Conservation (phyloP, 2,888 invertebrate species). For the Nasonia oneida region DNA sequence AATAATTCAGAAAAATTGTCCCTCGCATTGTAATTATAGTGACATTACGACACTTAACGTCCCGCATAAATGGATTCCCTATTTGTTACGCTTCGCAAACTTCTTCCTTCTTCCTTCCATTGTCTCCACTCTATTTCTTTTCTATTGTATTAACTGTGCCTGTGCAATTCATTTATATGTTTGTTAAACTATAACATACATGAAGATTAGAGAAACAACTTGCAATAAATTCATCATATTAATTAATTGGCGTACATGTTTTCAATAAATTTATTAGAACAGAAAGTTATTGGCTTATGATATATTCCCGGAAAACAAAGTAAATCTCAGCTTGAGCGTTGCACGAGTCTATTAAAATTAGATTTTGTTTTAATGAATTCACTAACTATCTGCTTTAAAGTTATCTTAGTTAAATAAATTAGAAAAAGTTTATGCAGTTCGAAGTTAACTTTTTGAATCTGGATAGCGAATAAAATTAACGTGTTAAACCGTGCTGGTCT, state of each 20-base stretch:
- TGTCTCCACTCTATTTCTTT: conserved; percentile 50
- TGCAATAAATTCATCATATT: neutral
- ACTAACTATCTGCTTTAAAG: neutral
- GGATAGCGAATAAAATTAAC: neutral
- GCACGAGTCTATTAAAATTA: neutral
- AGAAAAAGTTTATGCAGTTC: neutral
- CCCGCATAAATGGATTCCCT: conserved; percentile 48
- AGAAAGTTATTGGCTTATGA: neutral
- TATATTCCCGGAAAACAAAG: neutral
- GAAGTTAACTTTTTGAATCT: neutral
- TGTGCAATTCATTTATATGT: conserved; percentile 18
- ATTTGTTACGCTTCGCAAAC: conserved; percentile 47
- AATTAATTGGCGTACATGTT: neutral
- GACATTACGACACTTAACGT: conserved; percentile 54
- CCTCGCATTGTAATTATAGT: conserved; percentile 59
- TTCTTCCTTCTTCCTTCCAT: conserved; percentile 44
- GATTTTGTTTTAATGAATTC: neutral
- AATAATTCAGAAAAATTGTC: conserved; percentile 61
- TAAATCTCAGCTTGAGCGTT: neutral
- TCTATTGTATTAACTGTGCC: conserved; percentile 24
- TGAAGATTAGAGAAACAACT: too few species aligned
- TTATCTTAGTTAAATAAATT: neutral
- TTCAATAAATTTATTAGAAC: neutral
- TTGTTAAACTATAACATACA: too few species aligned
- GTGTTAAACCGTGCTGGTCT: neutral